Evolutionary conservation across 2,113 vertebrate species (phyloP), one percentile per base, ranked within the genome.

Genomic region (Benitochromis conjunctus): DNA sequence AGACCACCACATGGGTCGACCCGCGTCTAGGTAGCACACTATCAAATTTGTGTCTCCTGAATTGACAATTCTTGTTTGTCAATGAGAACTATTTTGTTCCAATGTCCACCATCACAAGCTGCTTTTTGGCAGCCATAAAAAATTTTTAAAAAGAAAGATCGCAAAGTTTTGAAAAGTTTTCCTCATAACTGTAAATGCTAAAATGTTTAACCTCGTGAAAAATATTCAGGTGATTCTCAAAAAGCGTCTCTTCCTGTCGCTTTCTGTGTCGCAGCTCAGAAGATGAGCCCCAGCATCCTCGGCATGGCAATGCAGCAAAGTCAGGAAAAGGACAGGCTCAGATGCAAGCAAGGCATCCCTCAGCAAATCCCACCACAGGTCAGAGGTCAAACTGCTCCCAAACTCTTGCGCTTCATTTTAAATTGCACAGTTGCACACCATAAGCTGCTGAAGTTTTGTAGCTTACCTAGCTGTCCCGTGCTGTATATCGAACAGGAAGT

Each of bases 1-100:
- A 98, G 97, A 97, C 95, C 93, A 99, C 98, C 94, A 96, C 98
- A 96, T 99, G 98, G 98, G 97, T 99, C 97, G 97, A 98, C 97
- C 98, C 98, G 95, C 96, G 97, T 95, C 94, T 95, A 95, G 95
- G 94, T 95, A 95, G 93, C 94, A 82, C 90, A 88, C 91, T 86
- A 90, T 94, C 90, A 92, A 86, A 94, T 90, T 90, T 93, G 90
- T 94, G 92, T 95, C 90, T 92, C 88, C 92, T 91, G 81, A 93
- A 89, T 91, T 94, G 92, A 92, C 91, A 90, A 88, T 90, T 93
- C 36, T 92, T 93, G 77, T 86, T 92, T 90, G 91, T 95, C 90
- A 92, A 88, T 85, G 55, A 92, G 86, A 90, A 92, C 82, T 78
- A 34, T 90, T 89, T 89, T 93, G 41, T 91, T 97, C 96, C 86